Evolutionary conservation across 2,888 invertebrate species (phyloP).

Genomic region (Synergus umbraculus): DNA sequence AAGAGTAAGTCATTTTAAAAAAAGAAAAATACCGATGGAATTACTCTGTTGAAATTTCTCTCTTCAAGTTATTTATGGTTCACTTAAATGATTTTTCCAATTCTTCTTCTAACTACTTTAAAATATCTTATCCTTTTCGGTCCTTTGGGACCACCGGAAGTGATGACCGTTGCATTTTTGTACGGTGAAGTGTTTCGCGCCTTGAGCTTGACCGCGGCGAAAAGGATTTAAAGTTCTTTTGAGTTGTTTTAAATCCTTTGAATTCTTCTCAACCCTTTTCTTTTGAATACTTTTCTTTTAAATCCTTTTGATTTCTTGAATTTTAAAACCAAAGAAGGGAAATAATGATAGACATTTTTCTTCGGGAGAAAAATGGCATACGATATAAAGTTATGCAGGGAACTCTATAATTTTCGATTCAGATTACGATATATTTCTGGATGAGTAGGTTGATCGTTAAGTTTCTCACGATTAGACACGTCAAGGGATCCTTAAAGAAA

Average conservation of each 20-base stretch:
- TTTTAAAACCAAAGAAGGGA: no score
- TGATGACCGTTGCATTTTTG: background rate
- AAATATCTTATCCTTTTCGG: background rate
- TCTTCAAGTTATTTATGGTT: background rate
- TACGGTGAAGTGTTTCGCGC: background rate
- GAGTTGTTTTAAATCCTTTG: background rate
- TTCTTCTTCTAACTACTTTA: background rate
- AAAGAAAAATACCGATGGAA: background rate
- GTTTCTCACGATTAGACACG: conserved; percentile 3
- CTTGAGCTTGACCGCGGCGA: conserved; percentile 1
- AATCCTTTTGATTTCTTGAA: no score
- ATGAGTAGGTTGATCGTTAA: background rate
- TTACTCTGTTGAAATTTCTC: background rate
- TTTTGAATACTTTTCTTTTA: no score
- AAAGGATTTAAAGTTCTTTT: background rate
- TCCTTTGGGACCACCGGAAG: background rate
- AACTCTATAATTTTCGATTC: background rate
- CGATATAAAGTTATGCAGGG: background rate
- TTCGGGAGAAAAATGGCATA: background rate
- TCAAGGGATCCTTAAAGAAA: background rate
- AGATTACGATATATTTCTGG: background rate
- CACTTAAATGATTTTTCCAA: background rate
- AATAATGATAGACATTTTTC: background rate
- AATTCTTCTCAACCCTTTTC: no score
- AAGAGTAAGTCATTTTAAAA: conserved; percentile 58